Conservation (phyloP, 2,113 vertebrate genomes). For the Indicator indicator region DNA sequence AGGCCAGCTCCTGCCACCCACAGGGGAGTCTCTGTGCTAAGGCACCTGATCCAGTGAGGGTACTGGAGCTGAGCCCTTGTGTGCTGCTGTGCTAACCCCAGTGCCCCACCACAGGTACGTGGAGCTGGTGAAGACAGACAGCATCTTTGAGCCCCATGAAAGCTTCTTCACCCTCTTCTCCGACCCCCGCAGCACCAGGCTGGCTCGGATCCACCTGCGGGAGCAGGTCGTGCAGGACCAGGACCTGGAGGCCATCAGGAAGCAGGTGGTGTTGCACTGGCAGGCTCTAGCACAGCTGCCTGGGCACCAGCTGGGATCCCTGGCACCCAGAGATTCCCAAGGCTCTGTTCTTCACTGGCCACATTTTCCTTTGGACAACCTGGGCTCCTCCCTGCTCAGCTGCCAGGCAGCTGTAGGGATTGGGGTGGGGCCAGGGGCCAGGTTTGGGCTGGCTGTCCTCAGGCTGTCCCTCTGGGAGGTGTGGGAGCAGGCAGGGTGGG, state of each 20-base stretch:
- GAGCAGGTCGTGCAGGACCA: slow-evolving; percentile 91
- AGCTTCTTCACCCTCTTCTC: slow-evolving; percentile 96
- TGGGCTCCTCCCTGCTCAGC: not conserved
- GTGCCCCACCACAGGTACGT: slow-evolving; percentile 82
- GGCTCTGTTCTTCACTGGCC: not conserved
- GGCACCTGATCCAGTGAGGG: rapidly evolving
- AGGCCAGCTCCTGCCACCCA: not conserved
- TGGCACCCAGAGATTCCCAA: not conserved
- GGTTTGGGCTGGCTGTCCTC: rapidly evolving
- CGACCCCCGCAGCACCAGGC: slow-evolving; percentile 91
- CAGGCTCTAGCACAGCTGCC: not conserved
- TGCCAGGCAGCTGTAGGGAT: not conserved
- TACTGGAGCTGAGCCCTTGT: not conserved
- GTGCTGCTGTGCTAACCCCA: not conserved
- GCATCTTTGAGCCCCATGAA: slow-evolving; percentile 88
- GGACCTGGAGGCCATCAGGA: slow-evolving; percentile 93
- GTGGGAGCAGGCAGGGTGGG: not conserved
- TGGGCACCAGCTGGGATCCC: not conserved
- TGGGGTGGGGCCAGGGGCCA: not conserved
- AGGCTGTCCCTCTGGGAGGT: not conserved
- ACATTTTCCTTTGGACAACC: not conserved
- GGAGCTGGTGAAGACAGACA: slow-evolving; percentile 93
- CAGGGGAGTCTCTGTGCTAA: not conserved
- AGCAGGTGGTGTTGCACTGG: slow-evolving; percentile 81
- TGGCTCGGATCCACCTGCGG: slow-evolving; percentile 90